Percentiles rank a stretch among this genome's conserved stretches.
Evolutionary conservation across 2,797 vertebrate genomes (phyloP).

Genomic region (Gymnocypris eckloni): DNA sequence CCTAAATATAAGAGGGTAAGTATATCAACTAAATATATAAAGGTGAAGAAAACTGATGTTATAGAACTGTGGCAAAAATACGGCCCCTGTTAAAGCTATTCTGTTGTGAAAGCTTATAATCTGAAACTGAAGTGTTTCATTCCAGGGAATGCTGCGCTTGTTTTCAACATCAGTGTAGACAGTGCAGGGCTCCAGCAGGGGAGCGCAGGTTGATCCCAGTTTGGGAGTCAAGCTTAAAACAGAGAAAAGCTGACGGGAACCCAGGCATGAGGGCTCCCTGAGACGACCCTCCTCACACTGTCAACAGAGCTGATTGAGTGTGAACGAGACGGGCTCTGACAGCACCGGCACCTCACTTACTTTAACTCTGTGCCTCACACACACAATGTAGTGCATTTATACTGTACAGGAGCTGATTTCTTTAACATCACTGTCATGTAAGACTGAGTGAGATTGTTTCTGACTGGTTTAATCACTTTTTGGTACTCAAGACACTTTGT

Average conservation of each 20-base stretch:
- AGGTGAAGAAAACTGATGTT: no score
- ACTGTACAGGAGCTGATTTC: constrained; percentile 6
- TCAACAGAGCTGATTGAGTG: constrained; percentile 39
- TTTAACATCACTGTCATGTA: neutral
- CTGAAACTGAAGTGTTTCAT: constrained; percentile 27
- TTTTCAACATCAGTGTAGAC: constrained; percentile 17
- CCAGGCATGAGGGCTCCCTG: constrained; percentile 15
- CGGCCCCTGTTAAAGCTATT: neutral
- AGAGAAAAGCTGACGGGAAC: constrained; percentile 15
- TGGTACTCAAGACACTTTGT: neutral
- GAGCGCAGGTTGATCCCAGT: constrained; percentile 31
- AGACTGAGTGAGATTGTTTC: neutral
- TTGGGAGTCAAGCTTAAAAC: constrained; percentile 35
- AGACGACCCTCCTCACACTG: constrained; percentile 40
- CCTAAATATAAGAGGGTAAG: neutral
- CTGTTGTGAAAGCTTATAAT: neutral
- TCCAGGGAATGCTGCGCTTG: neutral
- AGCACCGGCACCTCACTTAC: constrained; percentile 19
- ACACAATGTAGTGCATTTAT: neutral
- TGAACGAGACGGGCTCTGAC: constrained; percentile 35
- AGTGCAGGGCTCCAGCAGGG: neutral
- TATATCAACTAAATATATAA: neutral
- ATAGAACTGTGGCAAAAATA: neutral
- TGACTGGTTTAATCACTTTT: neutral
- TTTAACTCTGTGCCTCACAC: constrained; percentile 21